A percentile compares a stretch with the other conserved stretches of the same genome.
Evolutionary conservation across 2,797 vertebrate species (phyloP).

Genomic region (Xenopus petersii): DNA sequence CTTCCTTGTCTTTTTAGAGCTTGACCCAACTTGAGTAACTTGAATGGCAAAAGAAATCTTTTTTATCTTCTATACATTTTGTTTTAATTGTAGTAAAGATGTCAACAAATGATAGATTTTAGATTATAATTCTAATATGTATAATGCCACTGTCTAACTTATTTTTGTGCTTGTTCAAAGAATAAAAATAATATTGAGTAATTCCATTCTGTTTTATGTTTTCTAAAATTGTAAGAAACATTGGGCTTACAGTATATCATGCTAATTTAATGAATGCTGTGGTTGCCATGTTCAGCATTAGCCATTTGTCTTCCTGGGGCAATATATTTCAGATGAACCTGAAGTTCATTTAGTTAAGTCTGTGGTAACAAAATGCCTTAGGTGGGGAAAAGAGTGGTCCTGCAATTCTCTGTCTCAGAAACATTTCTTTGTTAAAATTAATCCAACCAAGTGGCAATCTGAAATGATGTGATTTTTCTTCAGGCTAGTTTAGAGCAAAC

Average conservation of each 20-base stretch:
- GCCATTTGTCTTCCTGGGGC: constrained; percentile 18
- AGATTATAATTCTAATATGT: too few relatives aligned
- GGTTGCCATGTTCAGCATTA: constrained; percentile 2
- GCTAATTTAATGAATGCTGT: constrained; percentile 30
- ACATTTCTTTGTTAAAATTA: constrained; percentile 16
- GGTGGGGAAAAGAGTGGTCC: constrained; percentile 5
- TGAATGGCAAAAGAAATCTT: too few relatives aligned
- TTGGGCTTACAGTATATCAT: not conserved
- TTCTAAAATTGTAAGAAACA: not conserved
- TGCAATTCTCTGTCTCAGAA: not conserved
- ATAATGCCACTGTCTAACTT: too few relatives aligned
- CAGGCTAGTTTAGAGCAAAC: not conserved
- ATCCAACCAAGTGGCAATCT: constrained; percentile 21
- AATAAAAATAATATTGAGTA: too few relatives aligned
- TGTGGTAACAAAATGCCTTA: constrained; percentile 22
- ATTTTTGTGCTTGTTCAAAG: too few relatives aligned
- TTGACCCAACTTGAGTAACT: too few relatives aligned
- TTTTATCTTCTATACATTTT: too few relatives aligned
- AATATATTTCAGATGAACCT: constrained; percentile 3
- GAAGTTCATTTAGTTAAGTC: constrained; percentile 22
- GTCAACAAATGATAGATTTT: too few relatives aligned
- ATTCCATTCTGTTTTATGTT: not conserved
- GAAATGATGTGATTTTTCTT: constrained; percentile 1
- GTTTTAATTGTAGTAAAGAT: too few relatives aligned
- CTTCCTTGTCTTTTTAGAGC: too few relatives aligned